Base-by-base conservation (phyloP, 2,797 vertebrate species). In the Acomys russatus region DNA sequence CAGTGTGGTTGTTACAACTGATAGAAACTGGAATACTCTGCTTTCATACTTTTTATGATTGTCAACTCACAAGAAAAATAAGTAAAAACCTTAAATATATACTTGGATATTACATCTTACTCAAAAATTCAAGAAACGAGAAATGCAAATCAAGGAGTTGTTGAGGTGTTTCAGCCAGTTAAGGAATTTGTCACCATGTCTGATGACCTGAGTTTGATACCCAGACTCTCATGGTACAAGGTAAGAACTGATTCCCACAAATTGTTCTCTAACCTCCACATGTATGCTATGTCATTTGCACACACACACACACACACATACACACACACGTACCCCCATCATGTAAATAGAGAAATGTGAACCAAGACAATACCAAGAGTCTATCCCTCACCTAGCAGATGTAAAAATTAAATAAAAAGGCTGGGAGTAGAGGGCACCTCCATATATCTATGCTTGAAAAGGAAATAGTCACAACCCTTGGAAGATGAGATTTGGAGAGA, bases 41-140 rank as follows among this genome's bases (percentile, higher is more conserved):
- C 70, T 87, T 49, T 96, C 4, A 59, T 88, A 18, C 91, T 44
- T 96, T 91, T 17, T 76, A 92, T 88, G 89, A 51, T 11, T 73
- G 80, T 90, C 25, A 35, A 54, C 68, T 90, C 44, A 91, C 2
- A 80, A 61, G 49, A 82, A 95, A 82, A 25, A 6, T 64, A 12
- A 78, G 23, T 23, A 54, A 83, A 92, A 95, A 96, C 73, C 4
- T 91, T 90, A 74, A 91, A 54, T 33, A 80, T 56, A 44, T 14
- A 90, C 66, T 64, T 66, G 68, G 61, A 79, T 85, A 5, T 73
- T 92, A 20, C 44, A 22, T 9, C 44, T 76, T 6, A 78, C n/a
- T 68, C 61, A 92, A 82, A 33, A 64, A 93, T 44, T 64, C 9
- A 64, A 83, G 38, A 64, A 83, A 73, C 9, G 22, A 93, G n/a